Evolutionary conservation across 1,140 invertebrate genomes (phyloP), one percentile per base, ranked within the genome.

Genomic region (Drosophila bifasciata): DNA sequence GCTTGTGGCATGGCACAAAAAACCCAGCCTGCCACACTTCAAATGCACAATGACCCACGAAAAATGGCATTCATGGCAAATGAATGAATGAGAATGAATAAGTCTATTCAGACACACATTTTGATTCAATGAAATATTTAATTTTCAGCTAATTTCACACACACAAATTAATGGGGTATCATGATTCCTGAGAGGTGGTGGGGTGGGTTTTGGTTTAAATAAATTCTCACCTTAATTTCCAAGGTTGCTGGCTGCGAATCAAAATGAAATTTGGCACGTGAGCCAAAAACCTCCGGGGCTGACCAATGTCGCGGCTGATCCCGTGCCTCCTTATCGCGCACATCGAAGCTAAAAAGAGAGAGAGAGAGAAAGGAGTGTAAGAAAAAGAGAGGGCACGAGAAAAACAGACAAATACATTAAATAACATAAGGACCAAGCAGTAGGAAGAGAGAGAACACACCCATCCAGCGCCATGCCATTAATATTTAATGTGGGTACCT

Each of bases 181-280:
- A 8, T 32, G 32, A 68, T 40, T 13, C 23, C 43, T 62, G 21
- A 19, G 53, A 41, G 40, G 25, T 8, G 1, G 1, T 8, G 3
- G 1, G 9, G 9, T 3, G 32, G 32, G 32, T 11, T 13, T 7
- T 25, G 23, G 23, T 6, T 25, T 36, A 36, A n/a, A n/a, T 3
- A 13, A 61, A 45, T 62, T 53, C 85, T 81, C 71, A 91, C 91
- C 88, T 91, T 91, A 70, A 91, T 93, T 73, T 95, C 93, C 67
- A 97, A 93, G 52, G 95, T 94, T 48, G 96, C 96, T 43, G 96
- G 95, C 53, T 94, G 93, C 21, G 94, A 94, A 44, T 94, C 93
- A 39, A 95, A 94, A 56, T 94, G 93, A 92, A 97, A 97, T 92
- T 95, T 95, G 41, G 96, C 96, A 60, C 96, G 93, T 41, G 95